Conservation (phyloP, 2,797 vertebrate genomes). For the Tinamus major region DNA sequence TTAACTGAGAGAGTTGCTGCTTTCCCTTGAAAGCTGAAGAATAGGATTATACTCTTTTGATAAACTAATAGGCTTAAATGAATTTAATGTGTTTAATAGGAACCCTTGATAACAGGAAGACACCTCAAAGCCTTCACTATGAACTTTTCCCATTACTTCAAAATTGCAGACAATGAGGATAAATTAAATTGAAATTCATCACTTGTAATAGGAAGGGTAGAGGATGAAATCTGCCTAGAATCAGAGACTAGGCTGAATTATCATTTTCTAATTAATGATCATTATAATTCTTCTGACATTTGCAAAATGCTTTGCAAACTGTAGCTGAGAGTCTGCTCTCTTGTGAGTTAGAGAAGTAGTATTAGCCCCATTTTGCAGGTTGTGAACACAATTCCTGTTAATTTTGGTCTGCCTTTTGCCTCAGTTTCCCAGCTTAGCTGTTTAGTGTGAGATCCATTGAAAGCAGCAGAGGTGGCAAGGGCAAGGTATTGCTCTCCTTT, state of each 20-base stretch:
- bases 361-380: not conserved
- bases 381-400: not conserved
- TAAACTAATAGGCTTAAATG: conserved; percentile 71
- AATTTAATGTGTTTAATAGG: conserved; percentile 58
- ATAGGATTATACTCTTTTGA: conserved; percentile 59
- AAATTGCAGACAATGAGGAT: conserved; percentile 54
- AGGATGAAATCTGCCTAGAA: conserved; percentile 31
- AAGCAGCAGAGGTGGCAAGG: not conserved
- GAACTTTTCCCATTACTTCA: conserved; percentile 64
- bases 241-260: conserved; percentile 43
- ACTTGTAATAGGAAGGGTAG: conserved; percentile 51
- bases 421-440: not conserved
- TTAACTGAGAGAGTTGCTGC: conserved; percentile 72
- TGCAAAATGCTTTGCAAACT: not conserved
- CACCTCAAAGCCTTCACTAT: conserved; percentile 35
- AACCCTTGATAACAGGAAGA: conserved; percentile 31
- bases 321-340: not conserved
- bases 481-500: not conserved
- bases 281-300: conserved; percentile 22
- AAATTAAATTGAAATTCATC: conserved; percentile 53
- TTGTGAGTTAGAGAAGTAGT: not conserved
- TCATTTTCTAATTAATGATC: conserved; percentile 61
- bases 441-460: not conserved
- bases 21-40: conserved; percentile 69
- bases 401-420: not conserved